Evolutionary conservation across 2,113 vertebrate genomes (phyloP).

Genomic region (Macrotis lagotis): DNA sequence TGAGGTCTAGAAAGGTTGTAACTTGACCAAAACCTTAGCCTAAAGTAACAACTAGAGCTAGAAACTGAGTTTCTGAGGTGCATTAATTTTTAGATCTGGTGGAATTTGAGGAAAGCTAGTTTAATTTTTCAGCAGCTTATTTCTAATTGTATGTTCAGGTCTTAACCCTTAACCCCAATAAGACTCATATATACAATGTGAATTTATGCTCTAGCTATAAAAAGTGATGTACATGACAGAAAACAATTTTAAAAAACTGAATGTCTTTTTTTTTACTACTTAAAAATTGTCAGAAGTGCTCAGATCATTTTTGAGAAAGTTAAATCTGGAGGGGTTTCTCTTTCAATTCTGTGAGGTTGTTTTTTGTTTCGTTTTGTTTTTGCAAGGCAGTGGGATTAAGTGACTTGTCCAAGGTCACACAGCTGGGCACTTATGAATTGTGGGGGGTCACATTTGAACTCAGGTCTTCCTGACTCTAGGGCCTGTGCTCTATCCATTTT

Average conservation of each 20-base stretch:
- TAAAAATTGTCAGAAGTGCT: neutral
- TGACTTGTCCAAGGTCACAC: too few relatives aligned
- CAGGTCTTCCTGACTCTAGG: too few relatives aligned
- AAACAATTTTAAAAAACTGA: neutral
- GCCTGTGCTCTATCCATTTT: too few relatives aligned
- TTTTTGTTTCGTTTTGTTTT: too few relatives aligned
- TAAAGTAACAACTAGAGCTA: neutral
- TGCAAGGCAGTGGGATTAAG: too few relatives aligned
- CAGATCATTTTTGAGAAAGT: neutral
- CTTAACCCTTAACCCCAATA: neutral
- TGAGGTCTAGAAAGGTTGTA: neutral
- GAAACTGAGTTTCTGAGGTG: neutral
- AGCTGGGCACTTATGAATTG: too few relatives aligned
- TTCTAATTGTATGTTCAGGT: neutral
- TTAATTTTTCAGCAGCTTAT: neutral
- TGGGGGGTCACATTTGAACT: too few relatives aligned
- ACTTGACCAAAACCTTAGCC: neutral
- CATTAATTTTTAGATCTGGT: neutral
- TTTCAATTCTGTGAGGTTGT: neutral
- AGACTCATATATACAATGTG: neutral
- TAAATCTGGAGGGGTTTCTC: neutral
- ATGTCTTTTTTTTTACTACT: neutral
- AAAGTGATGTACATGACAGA: neutral
- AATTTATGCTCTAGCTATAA: neutral
- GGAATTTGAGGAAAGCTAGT: neutral